Base-by-base conservation (phyloP, 2,888 invertebrate genomes). In the Orthosia incerta region DNA sequence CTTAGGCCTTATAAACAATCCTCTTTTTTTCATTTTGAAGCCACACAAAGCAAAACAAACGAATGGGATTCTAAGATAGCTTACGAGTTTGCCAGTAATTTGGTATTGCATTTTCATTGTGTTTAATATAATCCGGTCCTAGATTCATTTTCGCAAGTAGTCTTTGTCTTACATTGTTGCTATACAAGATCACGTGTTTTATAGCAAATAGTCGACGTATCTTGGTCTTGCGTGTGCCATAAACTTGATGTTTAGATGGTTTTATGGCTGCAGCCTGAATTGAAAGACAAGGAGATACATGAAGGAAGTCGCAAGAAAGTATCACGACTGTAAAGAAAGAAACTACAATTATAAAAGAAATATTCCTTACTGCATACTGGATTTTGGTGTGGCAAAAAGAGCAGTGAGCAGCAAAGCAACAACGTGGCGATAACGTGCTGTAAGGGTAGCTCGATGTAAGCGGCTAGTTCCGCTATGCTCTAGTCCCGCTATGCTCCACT, bases 211-310 rank as follows among this genome's bases (percentile, higher is more conserved):
- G 66, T 26, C 46, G 53, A 50, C 55, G 53, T 51, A 80, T 74
- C 53, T 45, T 63, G 63, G 57, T 51, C 26, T 50, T n/a, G 60
- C 45, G 64, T 70, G 70, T 71, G 69, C 65, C 70, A 57, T 85
- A 82, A 85, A 84, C 51, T 61, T 80, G 80, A 74, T 50, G 66
- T 68, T 65, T 60, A 67, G 60, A 39, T 20, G 13, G 65, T n/a
- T 76, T 84, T 86, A 81, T 65, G 55, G 64, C 16, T 46, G 66
- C 46, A 83, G 65, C 51, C 61, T 45, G 67, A 53, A 74, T 74
- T 78, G 39, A 60, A 53, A 70, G 77, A 60, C 39, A 59, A 46
- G 5, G 15, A 9, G 20, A 64, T 9, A 74, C 11, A 18, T 5
- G 15, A 76, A 51, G 26, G 20, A 75, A 39, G 50, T 46, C 20